Evolutionary conservation across 2,888 invertebrate species (phyloP), one percentile per base, ranked within the genome.

Genomic region (Copidosoma aretas): DNA sequence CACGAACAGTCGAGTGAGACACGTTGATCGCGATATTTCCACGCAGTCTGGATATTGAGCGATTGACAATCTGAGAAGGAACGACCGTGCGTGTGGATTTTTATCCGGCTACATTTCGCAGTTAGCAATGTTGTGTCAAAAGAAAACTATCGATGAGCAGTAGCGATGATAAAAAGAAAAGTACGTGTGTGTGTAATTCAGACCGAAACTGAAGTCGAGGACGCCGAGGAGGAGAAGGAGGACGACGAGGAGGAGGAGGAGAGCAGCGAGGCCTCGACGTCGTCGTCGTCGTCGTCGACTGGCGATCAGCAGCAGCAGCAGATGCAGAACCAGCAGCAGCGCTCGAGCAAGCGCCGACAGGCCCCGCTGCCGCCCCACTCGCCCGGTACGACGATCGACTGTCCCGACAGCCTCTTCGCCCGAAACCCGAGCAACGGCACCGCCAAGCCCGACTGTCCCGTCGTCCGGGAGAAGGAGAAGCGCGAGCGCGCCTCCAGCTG

Each of bases 391-490:
- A n/a, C n/a, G n/a, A n/a, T n/a, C n/a, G n/a, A n/a, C n/a, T n/a
- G 2, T 77, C 75, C 19, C 65, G 43, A 81, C 1, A 83, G 84
- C 62, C 80, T 90, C 74, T 91, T 89, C 82, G 87, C 89, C 76
- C 86, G 90, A 80, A 90, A 90, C 79, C 79, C 81, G 32, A 32
- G 32, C 74, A 60, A 46, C 86, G 71, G 90, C 89, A 88, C 89
- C 5, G 90, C 74, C 72, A 90, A 89, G 73, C 88, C 89, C 8
- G 90, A 90, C 73, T 89, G 90, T 32, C 90, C 91, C 0, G 90
- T 91, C 8, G 89, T 90, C 0, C 86, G 91, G 46, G 92, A 92
- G 79, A 90, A 91, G 82, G 92, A 92, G 74, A 92, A 91, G 81
- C 85, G 91, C 12, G 92, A 92, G 77, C 85, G 92, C 60, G 91